These are phyloP conservation scores for Dinoponera quadriceps DNA, from an alignment of 1,140 invertebrate species.

Conservation along the genomic window DNA sequence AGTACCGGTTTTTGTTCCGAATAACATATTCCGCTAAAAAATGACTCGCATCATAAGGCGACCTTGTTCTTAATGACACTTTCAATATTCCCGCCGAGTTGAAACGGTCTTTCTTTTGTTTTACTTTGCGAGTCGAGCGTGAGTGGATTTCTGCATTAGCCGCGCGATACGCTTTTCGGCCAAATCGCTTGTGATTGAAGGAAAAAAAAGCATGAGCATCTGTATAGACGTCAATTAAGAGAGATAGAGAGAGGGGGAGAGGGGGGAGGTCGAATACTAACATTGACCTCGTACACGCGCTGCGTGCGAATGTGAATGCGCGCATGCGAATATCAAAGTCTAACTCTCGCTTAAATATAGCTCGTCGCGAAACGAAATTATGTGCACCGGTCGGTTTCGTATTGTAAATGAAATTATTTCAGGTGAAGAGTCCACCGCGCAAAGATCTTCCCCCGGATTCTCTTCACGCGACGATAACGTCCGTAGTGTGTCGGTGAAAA, in stretches of 20 bases:
- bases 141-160: background rate
- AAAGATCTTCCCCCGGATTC: background rate
- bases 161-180: background rate
- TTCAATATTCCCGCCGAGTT: background rate
- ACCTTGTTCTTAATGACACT: background rate
- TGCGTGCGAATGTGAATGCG: background rate
- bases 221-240: background rate
- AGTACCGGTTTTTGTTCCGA: no score
- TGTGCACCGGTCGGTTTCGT: background rate
- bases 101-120: background rate
- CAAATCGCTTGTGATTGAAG: no score
- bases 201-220: conserved; percentile 21
- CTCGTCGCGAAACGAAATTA: background rate
- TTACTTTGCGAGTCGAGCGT: background rate
- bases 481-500: background rate
- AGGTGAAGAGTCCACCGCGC: no score
- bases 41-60: background rate
- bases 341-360: conserved; percentile 46
- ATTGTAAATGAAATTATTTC: conserved; percentile 9
- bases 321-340: conserved; percentile 19
- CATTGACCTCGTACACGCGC: conserved; percentile 32
- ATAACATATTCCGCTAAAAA: no score
- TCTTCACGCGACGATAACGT: background rate
- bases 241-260: no score
- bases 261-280: background rate